Base-by-base conservation (phyloP, 2,888 invertebrate genomes). In the Chirona hameri region DNA sequence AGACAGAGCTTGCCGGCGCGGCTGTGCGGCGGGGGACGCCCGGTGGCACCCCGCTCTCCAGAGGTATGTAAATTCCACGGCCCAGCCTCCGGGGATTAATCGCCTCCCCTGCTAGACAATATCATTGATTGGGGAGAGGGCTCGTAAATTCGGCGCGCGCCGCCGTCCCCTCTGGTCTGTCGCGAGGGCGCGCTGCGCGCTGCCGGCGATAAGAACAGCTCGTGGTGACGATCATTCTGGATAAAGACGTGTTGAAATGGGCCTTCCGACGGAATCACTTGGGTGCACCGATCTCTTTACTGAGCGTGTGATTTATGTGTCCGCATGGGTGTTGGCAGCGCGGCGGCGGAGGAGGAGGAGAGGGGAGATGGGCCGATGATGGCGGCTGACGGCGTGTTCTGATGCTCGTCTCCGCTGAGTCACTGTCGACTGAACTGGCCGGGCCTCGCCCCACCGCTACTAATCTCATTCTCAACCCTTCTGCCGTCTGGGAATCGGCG, bases 191-290 rank as follows among this genome's bases (percentile, higher is more conserved):
- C 12, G 46, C 39, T 21, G 10, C 24, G 21, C 21, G 18, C 39
- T 7, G 27, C 2, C 27, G 46, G 10, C 76, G 76, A 76, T 76
- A 76, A 76, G 76, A 76, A 76, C 10, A 39, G 10, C 39, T 24
- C 21, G 24, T 39, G 46, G 39, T 21, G 76, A 46, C 46, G 46
- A 76, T 76, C 18, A 76, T 24, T 76, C 31, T 39, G 76, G 76
- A 76, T 76, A 76, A 76, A 76, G 76, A 76, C 46, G 76, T 76
- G 76, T 76, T 76, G 76, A 76, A 76, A 76, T 46, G 76, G 46
- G 76, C 24, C 46, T 5, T 21, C 24, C 24, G 21, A 12, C 21
- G 76, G 46, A 76, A 76, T 76, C 72, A 76, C 76, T 76, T 39
- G 46, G 39, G 76, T 46, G 76, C 46, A 46, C 24, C 24, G 39